Base-by-base conservation (phyloP, 2,797 vertebrate species). In the Coranthus polyacanthus region DNA sequence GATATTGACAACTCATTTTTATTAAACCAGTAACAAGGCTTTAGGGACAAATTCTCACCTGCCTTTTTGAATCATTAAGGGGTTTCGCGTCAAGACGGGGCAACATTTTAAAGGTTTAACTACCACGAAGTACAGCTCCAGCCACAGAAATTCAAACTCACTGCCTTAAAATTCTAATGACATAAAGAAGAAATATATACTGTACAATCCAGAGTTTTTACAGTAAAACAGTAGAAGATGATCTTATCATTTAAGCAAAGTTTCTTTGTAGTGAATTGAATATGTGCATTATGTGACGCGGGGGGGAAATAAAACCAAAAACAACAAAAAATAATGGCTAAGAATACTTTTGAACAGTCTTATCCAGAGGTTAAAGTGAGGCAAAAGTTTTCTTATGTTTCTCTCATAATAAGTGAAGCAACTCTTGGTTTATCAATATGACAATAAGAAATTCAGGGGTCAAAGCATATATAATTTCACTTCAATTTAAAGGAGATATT, bases 71-170 rank as follows among this genome's bases (percentile, higher is more conserved):
- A 38, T 22, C 36, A 45, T 63, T 17, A 57, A 56, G 21, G 15
- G 13, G 13, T 75, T 81, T 42, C 50, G n/a, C 43, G 71, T 75
- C 46, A 66, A 34, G 39, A 61, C 18, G 21, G 47, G 42, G 39
- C 29, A 49, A 22, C 18, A 45, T 62, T 67, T 66, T 17, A 64
- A 34, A 39, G 24, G 8, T 53, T 71, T 32, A 46, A 68, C 21
- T 54, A 15, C 16, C 46, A 26, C 15, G 10, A 51, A 55, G 20
- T 15, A 50, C 66, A 52, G 55, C 32, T 42, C 36, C 12, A 20
- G 11, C 10, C 20, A 41, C 18, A 36, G 56, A 51, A 45, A 17
- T 37, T 24, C 22, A 24, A 6, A 24, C 3, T 24, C 22, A 3
- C 22, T n/a, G n/a, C n/a, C n/a, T n/a, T n/a, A n/a, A n/a, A n/a